Percentiles rank a stretch among this genome's conserved stretches.
These are phyloP conservation scores for Rhinolophus ferrumequinum DNA, from an alignment of 2,113 vertebrate genomes.

Conservation along the genomic window DNA sequence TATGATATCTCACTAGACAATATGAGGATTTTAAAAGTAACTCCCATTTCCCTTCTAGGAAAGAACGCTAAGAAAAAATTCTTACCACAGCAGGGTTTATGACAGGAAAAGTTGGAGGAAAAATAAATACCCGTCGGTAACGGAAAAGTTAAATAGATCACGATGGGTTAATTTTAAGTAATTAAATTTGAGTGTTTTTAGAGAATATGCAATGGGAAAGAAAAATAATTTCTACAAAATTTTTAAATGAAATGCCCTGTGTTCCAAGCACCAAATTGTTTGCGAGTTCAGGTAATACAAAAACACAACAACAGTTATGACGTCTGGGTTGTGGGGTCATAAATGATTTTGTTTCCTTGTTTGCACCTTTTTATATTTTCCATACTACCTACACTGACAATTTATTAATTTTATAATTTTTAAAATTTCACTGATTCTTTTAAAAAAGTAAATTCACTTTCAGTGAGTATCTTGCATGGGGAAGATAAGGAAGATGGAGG, in stretches of 20 bases:
- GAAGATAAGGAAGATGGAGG: neutral
- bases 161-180: neutral
- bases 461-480: neutral
- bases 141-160: neutral
- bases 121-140: neutral
- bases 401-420: neutral
- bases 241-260: neutral
- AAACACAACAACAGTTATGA: neutral
- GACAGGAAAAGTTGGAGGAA: neutral
- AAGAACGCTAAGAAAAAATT: neutral
- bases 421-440: neutral
- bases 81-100: neutral
- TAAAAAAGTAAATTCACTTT: neutral
- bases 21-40: conserved; percentile 12
- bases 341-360: neutral
- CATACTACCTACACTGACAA: neutral
- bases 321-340: neutral
- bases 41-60: neutral
- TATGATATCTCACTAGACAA: neutral
- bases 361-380: neutral
- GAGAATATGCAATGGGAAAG: neutral
- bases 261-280: neutral
- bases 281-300: neutral
- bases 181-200: neutral
- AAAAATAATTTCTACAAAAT: neutral